Evolutionary conservation across 2,888 invertebrate genomes (phyloP).

Genomic region (Mythimna lalbum): DNA sequence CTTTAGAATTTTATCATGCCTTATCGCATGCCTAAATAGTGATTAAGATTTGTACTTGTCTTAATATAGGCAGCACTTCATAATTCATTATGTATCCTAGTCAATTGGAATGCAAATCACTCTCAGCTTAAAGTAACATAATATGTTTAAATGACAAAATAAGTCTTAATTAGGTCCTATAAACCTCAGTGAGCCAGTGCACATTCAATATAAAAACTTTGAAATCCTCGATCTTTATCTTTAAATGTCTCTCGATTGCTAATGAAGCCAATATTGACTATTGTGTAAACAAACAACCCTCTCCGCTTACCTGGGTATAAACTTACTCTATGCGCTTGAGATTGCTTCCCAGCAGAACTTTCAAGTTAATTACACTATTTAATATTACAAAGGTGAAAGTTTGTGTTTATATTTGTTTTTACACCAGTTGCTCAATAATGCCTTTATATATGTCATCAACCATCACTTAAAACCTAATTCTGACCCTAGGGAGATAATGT

Average conservation of each 20-base stretch:
- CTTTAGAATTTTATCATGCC: constrained; percentile 15
- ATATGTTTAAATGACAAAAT: neutral
- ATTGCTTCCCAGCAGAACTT: constrained; percentile 27
- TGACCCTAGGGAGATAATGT: too few relatives aligned
- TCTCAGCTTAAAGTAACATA: neutral
- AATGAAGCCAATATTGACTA: constrained; percentile 38
- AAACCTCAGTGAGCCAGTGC: constrained; percentile 15
- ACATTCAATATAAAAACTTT: constrained; percentile 12
- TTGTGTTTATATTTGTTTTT: too few relatives aligned
- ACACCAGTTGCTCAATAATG: too few relatives aligned
- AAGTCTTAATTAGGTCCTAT: neutral
- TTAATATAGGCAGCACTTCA: constrained; percentile 1
- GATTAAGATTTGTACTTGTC: constrained; percentile 4
- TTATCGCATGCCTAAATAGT: constrained; percentile 16
- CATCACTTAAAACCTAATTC: too few relatives aligned
- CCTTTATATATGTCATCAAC: too few relatives aligned
- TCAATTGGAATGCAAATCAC: constrained; percentile 9
- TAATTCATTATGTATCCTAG: constrained; percentile 7
- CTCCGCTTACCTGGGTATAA: constrained; percentile 9
- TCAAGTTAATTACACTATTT: constrained; percentile 16
- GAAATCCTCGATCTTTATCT: neutral
- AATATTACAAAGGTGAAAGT: too few relatives aligned
- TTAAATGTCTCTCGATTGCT: constrained; percentile 12
- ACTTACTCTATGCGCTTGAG: constrained; percentile 24
- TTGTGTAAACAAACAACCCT: constrained; percentile 19